Base-by-base conservation (phyloP, 2,888 invertebrate genomes). In the Crioceris asparagi region DNA sequence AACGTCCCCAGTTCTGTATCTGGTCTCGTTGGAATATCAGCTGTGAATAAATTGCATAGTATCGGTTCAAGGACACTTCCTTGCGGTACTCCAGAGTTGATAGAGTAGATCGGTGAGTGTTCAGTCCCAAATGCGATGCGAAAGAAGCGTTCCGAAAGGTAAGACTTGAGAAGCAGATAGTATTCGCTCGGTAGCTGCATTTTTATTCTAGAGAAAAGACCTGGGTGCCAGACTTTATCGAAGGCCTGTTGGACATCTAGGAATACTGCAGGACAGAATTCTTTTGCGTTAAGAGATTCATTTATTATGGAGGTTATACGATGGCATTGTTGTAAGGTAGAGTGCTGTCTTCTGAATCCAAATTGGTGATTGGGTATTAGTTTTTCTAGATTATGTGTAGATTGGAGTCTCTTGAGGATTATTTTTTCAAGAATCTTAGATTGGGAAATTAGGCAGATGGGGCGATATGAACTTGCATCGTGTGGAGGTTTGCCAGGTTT, bases 141-240 rank as follows among this genome's bases (percentile, higher is more conserved):
- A 7, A 26, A 26, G 8, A 4, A 5, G 4, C 26, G 26, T 3
- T 26, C 4, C n/a, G 8, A 2, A 6, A 27, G 27, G 10, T 11
- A 27, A 6, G 21, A 21, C 10, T 21, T 10, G 7, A 7, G 21
- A 6, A 21, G 21, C 21, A 7, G 6, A 6, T 7, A 7, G 7
- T 21, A 21, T 21, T 21, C 10, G 6, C 6, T 10, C 10, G 10
- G 21, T 10, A 21, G 10, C 10, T 7, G 7, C 15, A 12, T 12
- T 27, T 11, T 27, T 2, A 27, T 27, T 10, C 15, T 27, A 8
- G 7, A 14, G 2, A 27, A 10, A 14, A 27, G 12, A 15, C 27
- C 27, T 27, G 27, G 27, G 11, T 27, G 27, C 27, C 27, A 27
- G 6, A 27, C 27, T 10, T 27, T 27, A 12, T 27, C 27, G 15